Evolutionary conservation across 2,888 invertebrate genomes (phyloP).

Genomic region (Antheraea assamensis): DNA sequence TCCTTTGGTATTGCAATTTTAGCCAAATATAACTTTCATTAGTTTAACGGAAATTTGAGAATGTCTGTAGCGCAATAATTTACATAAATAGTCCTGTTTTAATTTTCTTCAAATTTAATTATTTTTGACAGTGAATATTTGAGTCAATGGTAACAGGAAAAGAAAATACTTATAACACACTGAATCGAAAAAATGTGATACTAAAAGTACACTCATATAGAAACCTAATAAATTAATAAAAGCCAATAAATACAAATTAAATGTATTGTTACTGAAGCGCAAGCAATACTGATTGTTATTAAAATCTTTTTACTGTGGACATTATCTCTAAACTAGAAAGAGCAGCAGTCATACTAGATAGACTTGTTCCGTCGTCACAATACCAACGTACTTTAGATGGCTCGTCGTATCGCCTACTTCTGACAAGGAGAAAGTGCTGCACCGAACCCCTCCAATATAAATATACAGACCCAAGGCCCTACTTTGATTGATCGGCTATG

Average conservation of each 20-base stretch:
- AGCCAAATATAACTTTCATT: neutral
- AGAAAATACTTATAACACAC: neutral
- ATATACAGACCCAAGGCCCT: neutral
- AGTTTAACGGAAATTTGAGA: neutral
- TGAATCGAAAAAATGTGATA: too few relatives aligned
- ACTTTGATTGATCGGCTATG: neutral
- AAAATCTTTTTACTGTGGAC: neutral
- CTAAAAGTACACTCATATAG: neutral
- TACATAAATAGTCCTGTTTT: too few relatives aligned
- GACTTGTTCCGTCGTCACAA: neutral
- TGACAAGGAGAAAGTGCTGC: constrained; percentile 8
- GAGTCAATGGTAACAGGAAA: neutral
- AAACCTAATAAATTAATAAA: neutral
- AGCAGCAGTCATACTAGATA: neutral
- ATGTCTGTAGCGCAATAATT: neutral
- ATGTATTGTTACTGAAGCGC: neutral
- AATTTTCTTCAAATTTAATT: too few relatives aligned
- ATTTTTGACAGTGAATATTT: neutral
- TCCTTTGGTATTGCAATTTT: neutral
- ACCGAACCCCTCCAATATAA: neutral
- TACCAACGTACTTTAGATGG: neutral
- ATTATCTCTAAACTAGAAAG: constrained; percentile 1
- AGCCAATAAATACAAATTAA: neutral
- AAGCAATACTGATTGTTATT: neutral
- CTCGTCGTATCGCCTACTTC: neutral